Percentiles rank a stretch among this genome's conserved stretches.
These are phyloP conservation scores for Enteromius treurensis DNA, from an alignment of 2,797 vertebrate genomes.

Conservation along the genomic window DNA sequence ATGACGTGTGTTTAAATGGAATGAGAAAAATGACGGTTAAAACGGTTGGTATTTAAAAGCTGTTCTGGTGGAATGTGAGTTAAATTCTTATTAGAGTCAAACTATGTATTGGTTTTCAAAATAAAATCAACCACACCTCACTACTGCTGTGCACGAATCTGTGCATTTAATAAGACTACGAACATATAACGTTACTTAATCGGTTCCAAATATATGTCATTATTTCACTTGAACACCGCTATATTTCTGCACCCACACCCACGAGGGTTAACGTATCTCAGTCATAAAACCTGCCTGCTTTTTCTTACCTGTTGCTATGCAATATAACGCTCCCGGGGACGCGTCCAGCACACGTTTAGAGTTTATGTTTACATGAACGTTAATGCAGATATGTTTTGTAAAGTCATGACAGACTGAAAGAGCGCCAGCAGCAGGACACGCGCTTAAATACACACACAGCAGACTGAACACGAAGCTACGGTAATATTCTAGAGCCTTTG, in stretches of 20 bases:
- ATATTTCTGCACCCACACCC: neutral
- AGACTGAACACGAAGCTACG: slow-evolving; percentile 12
- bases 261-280: neutral
- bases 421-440: neutral
- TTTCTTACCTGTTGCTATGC: slow-evolving; percentile 33
- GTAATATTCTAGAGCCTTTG: slow-evolving; percentile 34
- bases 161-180: neutral
- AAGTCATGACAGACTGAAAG: neutral
- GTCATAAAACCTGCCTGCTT: neutral
- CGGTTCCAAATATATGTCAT: neutral
- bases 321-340: neutral
- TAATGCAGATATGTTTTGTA: neutral
- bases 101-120: no score
- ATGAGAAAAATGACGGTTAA: neutral
- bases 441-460: slow-evolving; percentile 30
- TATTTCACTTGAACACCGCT: neutral
- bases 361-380: neutral
- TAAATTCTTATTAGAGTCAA: neutral
- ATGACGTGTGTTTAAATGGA: neutral
- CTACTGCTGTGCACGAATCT: neutral
- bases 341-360: neutral
- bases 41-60: neutral
- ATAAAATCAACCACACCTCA: neutral
- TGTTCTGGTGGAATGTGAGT: neutral
- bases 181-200: neutral